Percentiles rank a stretch among this genome's conserved stretches.
Conservation (phyloP, 2,797 vertebrate genomes). For the Anolis apletophallus region DNA sequence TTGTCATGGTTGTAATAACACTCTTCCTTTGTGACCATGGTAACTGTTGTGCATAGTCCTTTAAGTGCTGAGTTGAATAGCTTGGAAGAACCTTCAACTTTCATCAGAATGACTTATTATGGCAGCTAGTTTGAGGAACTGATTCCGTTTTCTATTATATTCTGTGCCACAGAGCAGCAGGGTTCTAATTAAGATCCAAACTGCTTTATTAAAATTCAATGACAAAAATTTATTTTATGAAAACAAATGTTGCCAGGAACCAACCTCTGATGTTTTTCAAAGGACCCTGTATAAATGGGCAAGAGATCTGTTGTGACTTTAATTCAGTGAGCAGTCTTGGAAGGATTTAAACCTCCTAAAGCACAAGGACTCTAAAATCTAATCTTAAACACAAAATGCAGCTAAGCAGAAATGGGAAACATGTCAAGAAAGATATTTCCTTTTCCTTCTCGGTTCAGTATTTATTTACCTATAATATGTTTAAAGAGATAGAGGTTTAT, state of each 20-base stretch:
- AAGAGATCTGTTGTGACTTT: constrained; percentile 34
- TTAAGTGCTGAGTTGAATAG: background rate
- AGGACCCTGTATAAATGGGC: constrained; percentile 13
- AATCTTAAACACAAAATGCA: constrained; percentile 14
- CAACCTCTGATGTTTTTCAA: constrained; percentile 36
- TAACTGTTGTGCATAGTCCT: background rate
- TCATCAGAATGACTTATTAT: constrained; percentile 3
- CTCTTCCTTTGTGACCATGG: background rate
- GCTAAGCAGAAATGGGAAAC: constrained; percentile 37
- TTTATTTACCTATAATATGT: constrained; percentile 41
- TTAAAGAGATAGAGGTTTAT: constrained; percentile 37
- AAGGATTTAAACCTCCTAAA: constrained; percentile 1
- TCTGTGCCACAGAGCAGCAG: constrained; percentile 21
- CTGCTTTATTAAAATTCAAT: constrained; percentile 37
- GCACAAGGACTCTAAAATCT: constrained; percentile 2
- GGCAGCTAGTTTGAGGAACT: background rate
- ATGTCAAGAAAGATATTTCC: constrained; percentile 16
- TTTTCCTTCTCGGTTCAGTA: constrained; percentile 28
- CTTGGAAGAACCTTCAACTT: background rate
- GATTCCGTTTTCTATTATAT: constrained; percentile 1
- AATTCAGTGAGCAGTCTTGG: constrained; percentile 21
- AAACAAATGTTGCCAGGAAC: constrained; percentile 33
- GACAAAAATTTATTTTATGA: constrained; percentile 31
- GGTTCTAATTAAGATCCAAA: constrained; percentile 16
- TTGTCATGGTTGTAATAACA: background rate